These are phyloP conservation scores for Tridacna crocea DNA, from an alignment of 2,888 invertebrate genomes.

Conservation along the genomic window DNA sequence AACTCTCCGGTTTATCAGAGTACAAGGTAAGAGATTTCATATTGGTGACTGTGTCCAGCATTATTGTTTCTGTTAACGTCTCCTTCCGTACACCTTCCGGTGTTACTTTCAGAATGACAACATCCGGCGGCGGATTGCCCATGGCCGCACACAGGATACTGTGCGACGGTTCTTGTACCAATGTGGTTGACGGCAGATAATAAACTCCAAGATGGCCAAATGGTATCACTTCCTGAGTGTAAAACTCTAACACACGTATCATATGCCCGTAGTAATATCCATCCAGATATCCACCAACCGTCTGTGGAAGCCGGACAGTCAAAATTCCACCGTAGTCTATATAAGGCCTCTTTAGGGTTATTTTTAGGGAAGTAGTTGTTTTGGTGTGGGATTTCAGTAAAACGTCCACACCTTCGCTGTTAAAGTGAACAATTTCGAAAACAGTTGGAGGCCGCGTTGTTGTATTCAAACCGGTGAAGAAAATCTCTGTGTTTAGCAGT, in stretches of 20 bases:
- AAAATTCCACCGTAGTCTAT: conserved; percentile 55
- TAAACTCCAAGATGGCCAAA: conserved; percentile 49
- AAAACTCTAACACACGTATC: conserved; percentile 43
- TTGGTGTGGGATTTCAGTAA: conserved; percentile 8
- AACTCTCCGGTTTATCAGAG: conserved; percentile 27
- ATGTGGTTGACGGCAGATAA: conserved; percentile 41
- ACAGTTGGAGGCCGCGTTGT: conserved; percentile 41
- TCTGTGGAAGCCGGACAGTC: conserved; percentile 46
- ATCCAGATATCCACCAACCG: conserved; percentile 43
- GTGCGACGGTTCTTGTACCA: conserved; percentile 49
- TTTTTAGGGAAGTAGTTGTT: conserved; percentile 32
- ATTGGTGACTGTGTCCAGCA: conserved; percentile 46
- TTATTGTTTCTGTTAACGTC: conserved; percentile 40
- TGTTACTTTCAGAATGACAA: conserved; percentile 41
- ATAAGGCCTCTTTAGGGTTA: conserved; percentile 47
- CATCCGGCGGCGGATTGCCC: conserved; percentile 60
- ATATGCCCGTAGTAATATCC: conserved; percentile 47
- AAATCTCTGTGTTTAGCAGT: conserved; percentile 41
- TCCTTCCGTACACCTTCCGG: conserved; percentile 14
- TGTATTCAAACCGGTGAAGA: conserved; percentile 58
- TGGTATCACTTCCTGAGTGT: conserved; percentile 37
- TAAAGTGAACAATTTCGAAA: conserved; percentile 52
- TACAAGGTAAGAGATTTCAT: conserved; percentile 47
- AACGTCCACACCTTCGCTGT: conserved; percentile 33
- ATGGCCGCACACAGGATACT: conserved; percentile 58